Percentiles rank a stretch among this genome's conserved stretches.
phyloP scores from a whole-genome alignment of 2,888 invertebrate genomes.

The Caenorhabditis becei region DNA sequence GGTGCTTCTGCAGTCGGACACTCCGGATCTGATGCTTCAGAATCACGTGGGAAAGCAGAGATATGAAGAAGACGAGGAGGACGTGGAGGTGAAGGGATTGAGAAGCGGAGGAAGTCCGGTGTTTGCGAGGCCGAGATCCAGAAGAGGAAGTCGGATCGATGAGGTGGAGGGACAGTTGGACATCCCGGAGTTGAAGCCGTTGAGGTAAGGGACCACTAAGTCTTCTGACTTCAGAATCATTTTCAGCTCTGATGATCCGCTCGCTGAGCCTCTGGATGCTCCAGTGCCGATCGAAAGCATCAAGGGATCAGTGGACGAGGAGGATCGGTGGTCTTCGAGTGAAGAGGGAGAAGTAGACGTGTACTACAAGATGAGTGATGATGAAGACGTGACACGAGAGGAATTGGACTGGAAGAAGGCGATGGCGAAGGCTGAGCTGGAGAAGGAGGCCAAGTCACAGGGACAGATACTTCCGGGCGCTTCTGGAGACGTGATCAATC shows the following conservation, averaged over 20 bases:
- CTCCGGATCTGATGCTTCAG: constrained; percentile 52
- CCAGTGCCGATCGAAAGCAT: constrained; percentile 62
- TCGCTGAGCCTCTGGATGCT: constrained; percentile 56
- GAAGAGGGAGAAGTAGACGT: constrained; percentile 73
- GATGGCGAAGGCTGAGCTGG: constrained; percentile 49
- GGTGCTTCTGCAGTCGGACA: constrained; percentile 54
- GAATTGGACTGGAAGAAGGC: constrained; percentile 65
- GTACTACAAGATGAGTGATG: constrained; percentile 75
- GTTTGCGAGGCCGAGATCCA: constrained; percentile 74
- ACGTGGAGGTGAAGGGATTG: not conserved
- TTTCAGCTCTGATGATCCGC: constrained; percentile 52
- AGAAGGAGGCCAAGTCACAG: constrained; percentile 46
- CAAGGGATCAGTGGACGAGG: constrained; percentile 52
- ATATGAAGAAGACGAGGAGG: constrained; percentile 20
- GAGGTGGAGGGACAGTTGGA: constrained; percentile 68
- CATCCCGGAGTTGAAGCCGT: constrained; percentile 65
- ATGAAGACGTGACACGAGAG: constrained; percentile 70
- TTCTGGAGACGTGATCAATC: not conserved
- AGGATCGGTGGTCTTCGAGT: constrained; percentile 68
- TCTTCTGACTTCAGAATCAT: too few species aligned
- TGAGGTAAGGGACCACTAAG: constrained; percentile 25
- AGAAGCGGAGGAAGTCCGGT: constrained; percentile 65
- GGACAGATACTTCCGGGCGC: constrained; percentile 38
- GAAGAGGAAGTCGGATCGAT: constrained; percentile 77
- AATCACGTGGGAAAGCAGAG: constrained; percentile 34